Conservation (phyloP, 2,888 invertebrate species). For the Serripes groenlandicus region DNA sequence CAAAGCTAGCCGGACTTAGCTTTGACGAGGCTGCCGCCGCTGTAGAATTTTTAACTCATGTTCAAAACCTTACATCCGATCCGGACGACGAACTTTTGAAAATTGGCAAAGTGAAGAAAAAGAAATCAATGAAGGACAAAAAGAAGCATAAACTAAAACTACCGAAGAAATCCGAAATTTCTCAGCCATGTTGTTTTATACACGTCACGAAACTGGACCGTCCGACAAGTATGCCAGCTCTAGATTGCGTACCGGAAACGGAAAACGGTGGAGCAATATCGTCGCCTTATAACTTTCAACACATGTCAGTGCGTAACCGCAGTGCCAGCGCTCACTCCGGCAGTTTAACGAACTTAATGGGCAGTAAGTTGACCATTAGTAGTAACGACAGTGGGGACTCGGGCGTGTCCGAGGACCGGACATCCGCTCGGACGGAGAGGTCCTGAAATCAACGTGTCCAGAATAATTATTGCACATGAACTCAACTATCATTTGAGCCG, state of each 20-base stretch:
- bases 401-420: slow-evolving; percentile 68
- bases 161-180: slow-evolving; percentile 93
- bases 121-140: slow-evolving; percentile 74
- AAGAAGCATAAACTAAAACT: slow-evolving; percentile 86
- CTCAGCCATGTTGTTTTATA: slow-evolving; percentile 94
- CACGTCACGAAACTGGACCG: slow-evolving; percentile 92
- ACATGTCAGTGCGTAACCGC: slow-evolving; percentile 44
- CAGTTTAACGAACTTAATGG: slow-evolving; percentile 61
- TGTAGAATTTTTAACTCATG: slow-evolving; percentile 88
- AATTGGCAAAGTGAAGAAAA: slow-evolving; percentile 86
- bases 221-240: slow-evolving; percentile 44
- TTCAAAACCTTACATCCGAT: slow-evolving; percentile 90
- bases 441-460: slow-evolving; percentile 1
- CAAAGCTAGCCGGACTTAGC: slow-evolving; percentile 92
- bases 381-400: slow-evolving; percentile 74
- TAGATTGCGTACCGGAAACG: slow-evolving; percentile 1
- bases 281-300: slow-evolving; percentile 64
- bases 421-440: slow-evolving; percentile 56
- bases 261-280: slow-evolving; percentile 42
- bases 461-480: not conserved
- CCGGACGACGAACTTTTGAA: slow-evolving; percentile 93
- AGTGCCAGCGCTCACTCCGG: slow-evolving; percentile 36
- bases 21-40: slow-evolving; percentile 92
- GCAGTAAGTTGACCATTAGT: slow-evolving; percentile 63
- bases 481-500: not conserved